Evolutionary conservation across 2,113 vertebrate genomes (phyloP), one percentile per base, ranked within the genome.

Genomic region (Oryctolagus cuniculus): DNA sequence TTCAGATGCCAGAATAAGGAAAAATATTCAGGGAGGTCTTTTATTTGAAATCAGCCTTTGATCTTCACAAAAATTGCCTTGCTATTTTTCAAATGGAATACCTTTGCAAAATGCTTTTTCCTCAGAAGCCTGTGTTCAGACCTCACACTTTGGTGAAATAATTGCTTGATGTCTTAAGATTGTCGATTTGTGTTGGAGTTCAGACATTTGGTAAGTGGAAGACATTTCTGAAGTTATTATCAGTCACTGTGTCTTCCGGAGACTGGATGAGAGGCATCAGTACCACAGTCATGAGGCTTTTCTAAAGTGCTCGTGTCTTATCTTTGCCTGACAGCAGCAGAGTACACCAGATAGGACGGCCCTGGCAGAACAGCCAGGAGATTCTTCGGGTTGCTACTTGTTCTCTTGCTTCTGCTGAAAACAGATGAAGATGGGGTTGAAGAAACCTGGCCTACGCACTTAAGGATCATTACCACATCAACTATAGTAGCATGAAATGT

Each of bases 281-380:
- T 90, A 95, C 96, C 97, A 97, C 89, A 91, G 69, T 94, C 97
- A 92, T 58, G 69, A 94, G 96, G 66, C 69, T 97, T 94, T 94
- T 97, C 95, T 95, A 93, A 97, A 98, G 95, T 92, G 93, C 22
- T 61, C 49, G 29, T 90, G 93, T 97, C 97, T 97, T 97, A 97
- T 98, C 97, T 97, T 55, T 93, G 29, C 91, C 93, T 97, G 97
- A 97, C 88, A 95, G 95, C 89, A 95, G 96, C 89, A 97, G 89
- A 96, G 96, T 86, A 96, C 36, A 69, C 91, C 93, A 97, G 96
- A 97, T 88, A 97, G 90, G 81, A 96, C 83, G 87, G 85, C 90
- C 94, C 92, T 67, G 0, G 83, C 63, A 67, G 95, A 80, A 73
- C 61, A 34, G 44, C 44, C 44, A 44, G 44, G 44, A 44, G 44